These are phyloP conservation scores for Xerus inauris DNA, from an alignment of 2,113 vertebrate species.

Conservation along the genomic window DNA sequence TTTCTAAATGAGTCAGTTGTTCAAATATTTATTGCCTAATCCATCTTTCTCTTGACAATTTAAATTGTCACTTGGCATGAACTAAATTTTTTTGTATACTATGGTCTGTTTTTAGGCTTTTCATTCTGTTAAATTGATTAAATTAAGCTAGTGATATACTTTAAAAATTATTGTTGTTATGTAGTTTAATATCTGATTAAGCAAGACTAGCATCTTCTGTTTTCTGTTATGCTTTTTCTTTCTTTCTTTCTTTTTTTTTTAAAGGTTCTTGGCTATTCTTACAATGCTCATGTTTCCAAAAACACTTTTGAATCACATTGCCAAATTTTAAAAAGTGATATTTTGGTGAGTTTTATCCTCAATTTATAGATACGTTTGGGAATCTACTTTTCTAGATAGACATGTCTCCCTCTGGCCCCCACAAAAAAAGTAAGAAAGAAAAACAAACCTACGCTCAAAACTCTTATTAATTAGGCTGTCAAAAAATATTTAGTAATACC, in stretches of 20 bases:
- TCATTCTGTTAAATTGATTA: slow-evolving; percentile 12
- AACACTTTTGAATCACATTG: slow-evolving; percentile 9
- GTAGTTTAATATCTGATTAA: neutral
- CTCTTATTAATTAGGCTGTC: slow-evolving; percentile 3
- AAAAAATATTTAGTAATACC: slow-evolving; percentile 3
- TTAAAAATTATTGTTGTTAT: slow-evolving; percentile 14
- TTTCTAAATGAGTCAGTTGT: slow-evolving; percentile 4
- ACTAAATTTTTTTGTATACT: neutral
- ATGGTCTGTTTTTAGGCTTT: slow-evolving; percentile 12
- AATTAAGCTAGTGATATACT: slow-evolving; percentile 32
- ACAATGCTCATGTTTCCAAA: slow-evolving; percentile 15
- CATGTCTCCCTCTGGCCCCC: neutral
- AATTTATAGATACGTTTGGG: neutral
- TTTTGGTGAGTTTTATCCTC: neutral
- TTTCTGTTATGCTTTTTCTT: neutral
- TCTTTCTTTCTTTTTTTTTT: neutral
- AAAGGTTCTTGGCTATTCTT: neutral
- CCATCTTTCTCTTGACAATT: slow-evolving; percentile 35
- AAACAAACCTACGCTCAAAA: neutral
- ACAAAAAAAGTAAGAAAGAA: neutral
- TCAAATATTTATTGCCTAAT: slow-evolving; percentile 30
- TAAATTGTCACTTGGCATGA: slow-evolving; percentile 42
- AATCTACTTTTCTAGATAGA: slow-evolving; percentile 5
- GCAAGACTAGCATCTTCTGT: neutral
- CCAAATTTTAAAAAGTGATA: slow-evolving; percentile 27